These are phyloP conservation scores for Connochaetes taurinus DNA, from an alignment of 2,113 vertebrate genomes.

Conservation along the genomic window DNA sequence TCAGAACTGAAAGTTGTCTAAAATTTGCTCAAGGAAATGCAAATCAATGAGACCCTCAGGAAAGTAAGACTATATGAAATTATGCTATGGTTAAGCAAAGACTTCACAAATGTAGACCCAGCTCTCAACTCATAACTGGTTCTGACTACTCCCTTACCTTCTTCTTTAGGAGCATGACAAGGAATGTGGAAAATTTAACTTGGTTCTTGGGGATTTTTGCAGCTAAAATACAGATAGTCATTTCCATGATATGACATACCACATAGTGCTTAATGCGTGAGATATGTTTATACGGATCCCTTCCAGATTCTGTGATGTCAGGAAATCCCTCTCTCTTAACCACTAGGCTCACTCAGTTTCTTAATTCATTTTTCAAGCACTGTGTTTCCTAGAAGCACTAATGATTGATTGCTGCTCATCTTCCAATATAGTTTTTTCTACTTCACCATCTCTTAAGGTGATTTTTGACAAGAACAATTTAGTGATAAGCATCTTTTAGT, in stretches of 20 bases:
- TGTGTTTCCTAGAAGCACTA: not conserved
- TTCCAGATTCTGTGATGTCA: rapidly evolving
- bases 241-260: not conserved
- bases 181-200: not conserved
- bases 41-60: not conserved
- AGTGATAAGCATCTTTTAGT: not conserved
- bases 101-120: not conserved
- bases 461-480: not conserved
- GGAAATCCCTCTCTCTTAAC: not conserved
- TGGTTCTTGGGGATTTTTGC: not conserved
- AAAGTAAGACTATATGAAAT: not conserved
- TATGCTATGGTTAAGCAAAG: not conserved
- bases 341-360: not conserved
- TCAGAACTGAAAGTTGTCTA: not conserved
- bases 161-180: not conserved
- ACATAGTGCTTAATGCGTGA: not conserved
- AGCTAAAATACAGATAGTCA: not conserved
- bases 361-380: not conserved
- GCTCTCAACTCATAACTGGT: not conserved
- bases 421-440: not conserved
- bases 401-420: not conserved
- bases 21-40: not conserved
- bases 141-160: not conserved
- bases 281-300: not conserved
- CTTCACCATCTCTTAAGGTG: not conserved